Evolutionary conservation across 2,888 invertebrate species (phyloP).

Genomic region (Tholera decimalis): DNA sequence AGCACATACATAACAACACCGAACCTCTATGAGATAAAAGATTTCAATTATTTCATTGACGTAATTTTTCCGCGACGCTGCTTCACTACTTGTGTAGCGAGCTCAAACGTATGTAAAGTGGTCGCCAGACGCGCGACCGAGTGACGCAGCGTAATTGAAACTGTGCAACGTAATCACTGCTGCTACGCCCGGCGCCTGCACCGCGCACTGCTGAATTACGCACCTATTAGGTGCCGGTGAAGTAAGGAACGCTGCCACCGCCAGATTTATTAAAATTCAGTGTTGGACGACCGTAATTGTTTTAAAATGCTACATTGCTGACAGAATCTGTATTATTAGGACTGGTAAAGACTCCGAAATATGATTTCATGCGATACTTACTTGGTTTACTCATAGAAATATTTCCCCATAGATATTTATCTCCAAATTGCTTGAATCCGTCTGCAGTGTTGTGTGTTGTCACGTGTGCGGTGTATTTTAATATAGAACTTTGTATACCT

Average conservation of each 20-base stretch:
- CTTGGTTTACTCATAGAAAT: conserved; percentile 25
- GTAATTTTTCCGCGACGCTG: conserved; percentile 21
- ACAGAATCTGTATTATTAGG: conserved; percentile 51
- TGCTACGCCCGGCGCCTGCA: conserved; percentile 44
- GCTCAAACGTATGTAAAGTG: conserved; percentile 61
- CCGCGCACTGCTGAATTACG: conserved; percentile 61
- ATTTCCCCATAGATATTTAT: conserved; percentile 21
- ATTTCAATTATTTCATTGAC: conserved; percentile 15
- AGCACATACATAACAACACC: not conserved
- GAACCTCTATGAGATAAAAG: conserved; percentile 3
- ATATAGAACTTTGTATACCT: conserved; percentile 32
- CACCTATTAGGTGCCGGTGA: conserved; percentile 53
- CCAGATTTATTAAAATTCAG: conserved; percentile 56
- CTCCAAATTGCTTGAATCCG: not conserved
- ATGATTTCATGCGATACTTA: conserved; percentile 35
- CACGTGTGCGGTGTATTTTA: conserved; percentile 10
- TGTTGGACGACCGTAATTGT: conserved; percentile 52
- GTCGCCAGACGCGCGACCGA: conserved; percentile 45
- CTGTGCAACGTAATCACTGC: conserved; percentile 56
- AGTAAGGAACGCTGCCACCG: conserved; percentile 42
- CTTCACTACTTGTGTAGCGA: conserved; percentile 3
- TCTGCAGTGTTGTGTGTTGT: conserved; percentile 9
- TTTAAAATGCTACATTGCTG: conserved; percentile 52
- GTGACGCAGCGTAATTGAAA: conserved; percentile 65
- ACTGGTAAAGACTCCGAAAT: conserved; percentile 25